Evolutionary conservation across 2,113 vertebrate species (phyloP), one percentile per base, ranked within the genome.

Genomic region (Synodontis membranacea): DNA sequence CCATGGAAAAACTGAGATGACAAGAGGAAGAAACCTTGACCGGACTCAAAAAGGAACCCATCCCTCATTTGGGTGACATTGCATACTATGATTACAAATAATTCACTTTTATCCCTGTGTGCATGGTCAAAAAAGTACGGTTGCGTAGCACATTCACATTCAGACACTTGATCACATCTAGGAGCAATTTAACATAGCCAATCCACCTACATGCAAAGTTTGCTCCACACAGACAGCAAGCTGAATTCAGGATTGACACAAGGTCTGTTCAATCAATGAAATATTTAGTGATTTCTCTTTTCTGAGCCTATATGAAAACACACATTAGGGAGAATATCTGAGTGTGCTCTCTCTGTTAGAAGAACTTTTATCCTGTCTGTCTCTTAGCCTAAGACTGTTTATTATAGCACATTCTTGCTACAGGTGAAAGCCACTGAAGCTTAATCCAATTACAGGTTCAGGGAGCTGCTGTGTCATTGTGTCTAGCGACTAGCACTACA

Each of bases 401-500:
- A 48, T 86, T 58, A 62, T 60, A 78, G 83, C 42, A 10, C 17
- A 58, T 42, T 75, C 37, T 52, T 80, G 72, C 56, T 34, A 10
- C 25, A 56, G 54, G 75, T 74, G 82, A 88, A 88, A 84, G 28
- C 28, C 83, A 58, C 52, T 4, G 37, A 74, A 56, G 80, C 37
- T 81, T 81, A 85, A 85, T 88, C 87, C 68, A 70, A 82, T 88
- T 88, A 76, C 37, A 75, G 58, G 79, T 81, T 85, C 68, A 82
- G 44, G 54, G 68, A 75, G n/a, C 80, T 88, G 87, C 50, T 86
- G 66, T 72, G 80, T 88, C 84, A 88, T 50, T 52, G 56, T 78
- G 31, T 81, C 87, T 80, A 39, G 31, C 23, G 56, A 48, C 44
- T 44, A 60, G 72, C 9, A 46, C 54, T 34, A 48, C 70, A 84